A percentile compares a stretch with the other conserved stretches of the same genome.
Conservation (phyloP, 2,888 invertebrate genomes). For the Pasiphila rectangulata region DNA sequence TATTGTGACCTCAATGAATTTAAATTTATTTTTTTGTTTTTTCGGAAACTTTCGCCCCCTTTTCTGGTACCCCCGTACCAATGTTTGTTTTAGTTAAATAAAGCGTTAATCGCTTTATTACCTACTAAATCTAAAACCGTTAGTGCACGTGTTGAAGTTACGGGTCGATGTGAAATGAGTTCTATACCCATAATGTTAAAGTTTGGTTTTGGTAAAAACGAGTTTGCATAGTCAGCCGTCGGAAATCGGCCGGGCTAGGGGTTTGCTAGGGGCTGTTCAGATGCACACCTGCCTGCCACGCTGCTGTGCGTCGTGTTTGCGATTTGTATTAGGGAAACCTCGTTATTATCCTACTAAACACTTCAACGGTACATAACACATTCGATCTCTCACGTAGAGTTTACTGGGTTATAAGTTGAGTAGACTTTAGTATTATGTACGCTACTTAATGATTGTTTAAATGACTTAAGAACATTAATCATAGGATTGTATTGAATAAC, state of each 20-base stretch:
- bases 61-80: too few species aligned
- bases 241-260: conserved; percentile 43
- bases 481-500: background rate
- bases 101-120: conserved; percentile 48
- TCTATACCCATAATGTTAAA: conserved; percentile 32
- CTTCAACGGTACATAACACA: background rate
- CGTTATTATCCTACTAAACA: background rate
- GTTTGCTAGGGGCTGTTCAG: conserved; percentile 47
- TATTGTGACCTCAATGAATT: too few species aligned
- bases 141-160: conserved; percentile 48
- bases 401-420: too few species aligned
- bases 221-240: conserved; percentile 47
- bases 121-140: conserved; percentile 53
- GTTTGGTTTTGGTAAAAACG: conserved; percentile 28
- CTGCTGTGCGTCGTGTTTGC: conserved; percentile 36
- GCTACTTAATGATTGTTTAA: too few species aligned
- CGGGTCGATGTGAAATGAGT: conserved; percentile 32
- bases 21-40: too few species aligned
- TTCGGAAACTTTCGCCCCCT: too few species aligned
- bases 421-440: too few species aligned
- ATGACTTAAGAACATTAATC: too few species aligned
- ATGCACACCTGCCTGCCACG: conserved; percentile 62
- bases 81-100: too few species aligned
- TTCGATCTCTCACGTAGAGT: background rate
- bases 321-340: background rate